Conservation (phyloP, 2,888 invertebrate species). For the Lepidonotus clava region DNA sequence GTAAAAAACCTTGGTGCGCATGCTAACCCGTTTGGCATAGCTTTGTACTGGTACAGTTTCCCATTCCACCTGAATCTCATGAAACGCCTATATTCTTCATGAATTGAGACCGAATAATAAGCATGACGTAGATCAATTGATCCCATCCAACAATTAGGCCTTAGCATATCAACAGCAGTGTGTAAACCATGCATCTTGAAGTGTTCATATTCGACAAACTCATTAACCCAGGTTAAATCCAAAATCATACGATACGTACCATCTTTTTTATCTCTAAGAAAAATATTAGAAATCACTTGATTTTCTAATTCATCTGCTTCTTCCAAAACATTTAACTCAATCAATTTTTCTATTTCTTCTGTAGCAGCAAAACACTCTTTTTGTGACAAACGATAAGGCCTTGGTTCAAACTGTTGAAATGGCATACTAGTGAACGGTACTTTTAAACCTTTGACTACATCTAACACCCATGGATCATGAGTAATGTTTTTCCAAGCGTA, state of each 20-base stretch:
- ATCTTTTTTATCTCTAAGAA: not conserved
- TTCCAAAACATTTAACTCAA: not conserved
- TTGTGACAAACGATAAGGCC: not conserved
- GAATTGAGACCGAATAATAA: not conserved
- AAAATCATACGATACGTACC: not conserved
- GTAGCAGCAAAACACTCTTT: not conserved
- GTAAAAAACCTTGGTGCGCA: constrained; percentile 9
- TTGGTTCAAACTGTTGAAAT: not conserved
- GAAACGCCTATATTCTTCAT: not conserved
- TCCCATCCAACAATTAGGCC: not conserved
- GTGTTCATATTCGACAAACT: not conserved
- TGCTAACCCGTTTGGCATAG: not conserved
- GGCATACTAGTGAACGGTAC: not conserved
- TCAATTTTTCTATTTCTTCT: not conserved
- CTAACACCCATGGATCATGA: not conserved
- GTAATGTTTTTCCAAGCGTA: not conserved
- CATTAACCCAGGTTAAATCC: not conserved
- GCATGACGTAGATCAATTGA: not conserved
- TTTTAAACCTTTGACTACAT: not conserved
- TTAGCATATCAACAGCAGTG: not conserved
- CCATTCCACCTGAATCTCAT: not conserved
- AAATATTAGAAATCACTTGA: not conserved
- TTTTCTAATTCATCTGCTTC: not conserved
- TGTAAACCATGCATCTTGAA: not conserved
- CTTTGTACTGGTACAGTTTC: not conserved